A percentile compares a stretch with the other conserved stretches of the same genome.
Evolutionary conservation across 2,113 vertebrate species (phyloP).

Genomic region (Gobius niger): DNA sequence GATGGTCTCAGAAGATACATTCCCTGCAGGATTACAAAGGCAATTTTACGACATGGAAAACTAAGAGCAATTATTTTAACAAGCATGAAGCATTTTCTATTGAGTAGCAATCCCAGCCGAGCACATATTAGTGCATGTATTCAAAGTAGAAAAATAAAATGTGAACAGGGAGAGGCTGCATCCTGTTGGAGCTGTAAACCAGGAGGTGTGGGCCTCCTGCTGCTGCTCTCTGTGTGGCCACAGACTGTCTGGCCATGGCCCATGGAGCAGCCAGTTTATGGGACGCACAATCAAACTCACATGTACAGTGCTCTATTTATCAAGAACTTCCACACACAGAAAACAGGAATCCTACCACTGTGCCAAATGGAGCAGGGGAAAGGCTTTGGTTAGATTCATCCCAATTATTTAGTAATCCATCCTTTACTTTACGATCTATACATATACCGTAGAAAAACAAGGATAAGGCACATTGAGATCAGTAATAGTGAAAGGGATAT

Average conservation of each 20-base stretch:
- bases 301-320: conserved; percentile 27
- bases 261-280: conserved; percentile 54
- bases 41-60: conserved; percentile 76
- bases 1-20: conserved; percentile 73
- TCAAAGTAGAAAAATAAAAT: conserved; percentile 63
- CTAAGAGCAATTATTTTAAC: conserved; percentile 75
- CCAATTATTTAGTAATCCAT: conserved; percentile 1
- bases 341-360: not conserved
- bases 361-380: not conserved
- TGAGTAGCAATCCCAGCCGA: conserved; percentile 61
- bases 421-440: not conserved
- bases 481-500: conserved; percentile 15
- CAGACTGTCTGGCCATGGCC: conserved; percentile 73
- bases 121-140: conserved; percentile 73
- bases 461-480: conserved; percentile 1
- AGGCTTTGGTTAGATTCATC: not conserved
- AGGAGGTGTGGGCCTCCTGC: conserved; percentile 68
- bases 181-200: conserved; percentile 63
- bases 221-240: conserved; percentile 75
- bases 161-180: conserved; percentile 51
- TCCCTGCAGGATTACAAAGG: conserved; percentile 71
- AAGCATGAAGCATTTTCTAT: conserved; percentile 77
- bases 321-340: conserved; percentile 12
- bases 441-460: too few relatives aligned
- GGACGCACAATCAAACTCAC: conserved; percentile 32